A percentile compares a stretch with the other conserved stretches of the same genome.
Evolutionary conservation across 2,797 vertebrate genomes (phyloP).

Genomic region (Melopsittacus undulatus): DNA sequence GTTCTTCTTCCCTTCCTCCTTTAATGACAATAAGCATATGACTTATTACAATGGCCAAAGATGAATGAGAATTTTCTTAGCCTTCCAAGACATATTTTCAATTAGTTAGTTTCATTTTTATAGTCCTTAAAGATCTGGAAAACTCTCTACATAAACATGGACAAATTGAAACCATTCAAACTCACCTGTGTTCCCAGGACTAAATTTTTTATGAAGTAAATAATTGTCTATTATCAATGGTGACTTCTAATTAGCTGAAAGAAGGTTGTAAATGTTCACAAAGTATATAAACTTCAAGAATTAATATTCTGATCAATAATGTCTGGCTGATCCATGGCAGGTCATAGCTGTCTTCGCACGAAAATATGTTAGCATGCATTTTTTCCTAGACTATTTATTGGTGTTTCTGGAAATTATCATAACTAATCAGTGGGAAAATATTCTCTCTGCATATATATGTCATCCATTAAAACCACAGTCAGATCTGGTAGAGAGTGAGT

Average conservation of each 20-base stretch:
- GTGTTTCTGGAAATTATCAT: not conserved
- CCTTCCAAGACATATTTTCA: not conserved
- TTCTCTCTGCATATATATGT: not conserved
- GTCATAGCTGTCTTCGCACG: not conserved
- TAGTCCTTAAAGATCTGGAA: not conserved
- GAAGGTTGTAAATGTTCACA: not conserved
- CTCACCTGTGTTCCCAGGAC: not conserved
- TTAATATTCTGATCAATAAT: not conserved
- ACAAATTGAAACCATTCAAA: not conserved
- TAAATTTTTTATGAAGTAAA: not conserved
- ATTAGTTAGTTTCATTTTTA: not conserved
- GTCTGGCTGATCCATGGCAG: not conserved
- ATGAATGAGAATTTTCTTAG: not conserved
- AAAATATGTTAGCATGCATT: not conserved
- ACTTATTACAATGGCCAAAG: not conserved
- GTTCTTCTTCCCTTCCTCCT: not conserved
- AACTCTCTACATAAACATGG: not conserved
- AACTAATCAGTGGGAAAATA: not conserved
- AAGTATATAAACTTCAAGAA: slow-evolving; percentile 3
- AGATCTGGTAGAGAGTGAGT: not conserved
- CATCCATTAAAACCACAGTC: not conserved
- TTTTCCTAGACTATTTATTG: not conserved
- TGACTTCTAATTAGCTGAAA: slow-evolving; percentile 5
- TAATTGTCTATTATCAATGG: not conserved
- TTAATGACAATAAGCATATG: not conserved